A percentile compares a stretch with the other conserved stretches of the same genome.
phyloP scores from a whole-genome alignment of 1,140 invertebrate genomes.

The Archegozetes longisetosus region DNA sequence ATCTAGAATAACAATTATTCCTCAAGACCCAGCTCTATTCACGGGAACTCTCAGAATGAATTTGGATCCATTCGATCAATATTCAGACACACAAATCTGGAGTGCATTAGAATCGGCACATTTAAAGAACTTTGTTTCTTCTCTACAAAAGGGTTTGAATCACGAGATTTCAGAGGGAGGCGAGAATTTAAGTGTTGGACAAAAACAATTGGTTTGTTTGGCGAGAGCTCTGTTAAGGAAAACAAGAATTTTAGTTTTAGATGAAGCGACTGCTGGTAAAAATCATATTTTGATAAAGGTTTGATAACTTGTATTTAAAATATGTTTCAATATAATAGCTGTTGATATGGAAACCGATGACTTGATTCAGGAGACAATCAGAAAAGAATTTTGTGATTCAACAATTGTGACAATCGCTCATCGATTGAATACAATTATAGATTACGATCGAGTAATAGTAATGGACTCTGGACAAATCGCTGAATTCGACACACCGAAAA shows the following conservation, averaged over 20 bases:
- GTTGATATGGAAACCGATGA: slow-evolving; percentile 30
- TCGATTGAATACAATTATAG: slow-evolving; percentile 31
- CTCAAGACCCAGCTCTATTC: slow-evolving; percentile 87
- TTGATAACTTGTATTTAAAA: neutral
- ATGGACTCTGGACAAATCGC: slow-evolving; percentile 32
- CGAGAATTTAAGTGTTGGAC: slow-evolving; percentile 38
- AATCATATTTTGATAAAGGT: slow-evolving; percentile 4
- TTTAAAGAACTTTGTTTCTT: slow-evolving; percentile 43
- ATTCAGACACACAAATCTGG: slow-evolving; percentile 56
- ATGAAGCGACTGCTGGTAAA: slow-evolving; percentile 34
- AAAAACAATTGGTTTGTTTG: slow-evolving; percentile 38
- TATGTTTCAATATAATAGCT: slow-evolving; percentile 21
- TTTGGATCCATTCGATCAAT: slow-evolving; percentile 56
- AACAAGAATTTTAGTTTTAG: slow-evolving; percentile 39
- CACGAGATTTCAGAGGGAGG: slow-evolving; percentile 27
- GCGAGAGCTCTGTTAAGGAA: slow-evolving; percentile 36
- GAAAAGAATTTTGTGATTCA: slow-evolving; percentile 28
- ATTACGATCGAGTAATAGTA: slow-evolving; percentile 25
- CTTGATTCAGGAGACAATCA: slow-evolving; percentile 31
- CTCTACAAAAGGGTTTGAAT: slow-evolving; percentile 26
- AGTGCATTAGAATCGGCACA: slow-evolving; percentile 58
- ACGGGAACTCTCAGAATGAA: slow-evolving; percentile 71
- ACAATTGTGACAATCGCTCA: slow-evolving; percentile 34
- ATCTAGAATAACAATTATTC: slow-evolving; percentile 71
- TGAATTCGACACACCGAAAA: slow-evolving; percentile 31